Conservation (phyloP, 2,888 invertebrate genomes). For the Neocrepidodera transversa region DNA sequence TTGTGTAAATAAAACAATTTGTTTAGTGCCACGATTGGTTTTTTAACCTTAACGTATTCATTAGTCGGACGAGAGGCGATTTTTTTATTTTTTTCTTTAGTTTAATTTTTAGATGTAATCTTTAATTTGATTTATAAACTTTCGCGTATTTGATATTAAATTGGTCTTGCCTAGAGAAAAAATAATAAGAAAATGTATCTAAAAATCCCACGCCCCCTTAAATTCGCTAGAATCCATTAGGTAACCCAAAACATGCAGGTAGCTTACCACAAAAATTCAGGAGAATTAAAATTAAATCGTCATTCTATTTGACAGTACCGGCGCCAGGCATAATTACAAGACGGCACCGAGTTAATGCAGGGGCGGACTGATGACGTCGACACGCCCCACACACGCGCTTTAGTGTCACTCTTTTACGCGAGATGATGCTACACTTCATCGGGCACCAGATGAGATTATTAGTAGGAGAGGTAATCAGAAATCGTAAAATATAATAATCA, state of each 20-base stretch:
- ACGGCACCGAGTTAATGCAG: conserved; percentile 49
- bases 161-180: no score
- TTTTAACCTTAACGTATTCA: conserved; percentile 10
- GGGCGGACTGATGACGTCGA: conserved; percentile 44
- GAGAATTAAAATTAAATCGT: conserved; percentile 36
- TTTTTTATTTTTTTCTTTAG: no score
- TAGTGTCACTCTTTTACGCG: conserved; percentile 28
- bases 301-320: conserved; percentile 47
- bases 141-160: conserved; percentile 4
- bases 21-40: background rate
- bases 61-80: no score
- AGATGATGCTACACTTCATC: conserved; percentile 8
- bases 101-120: conserved; percentile 1
- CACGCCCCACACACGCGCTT: conserved; percentile 51
- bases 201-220: background rate
- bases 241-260: conserved; percentile 13
- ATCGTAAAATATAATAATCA: no score
- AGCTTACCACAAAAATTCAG: conserved; percentile 23
- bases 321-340: conserved; percentile 51
- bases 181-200: no score
- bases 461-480: background rate
- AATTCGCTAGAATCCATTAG: conserved; percentile 20
- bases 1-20: conserved; percentile 10
- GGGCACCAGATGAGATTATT: conserved; percentile 8
- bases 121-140: background rate